A percentile compares a stretch with the other conserved stretches of the same genome.
phyloP scores from a whole-genome alignment of 2,113 vertebrate genomes.

The Bungarus multicinctus region DNA sequence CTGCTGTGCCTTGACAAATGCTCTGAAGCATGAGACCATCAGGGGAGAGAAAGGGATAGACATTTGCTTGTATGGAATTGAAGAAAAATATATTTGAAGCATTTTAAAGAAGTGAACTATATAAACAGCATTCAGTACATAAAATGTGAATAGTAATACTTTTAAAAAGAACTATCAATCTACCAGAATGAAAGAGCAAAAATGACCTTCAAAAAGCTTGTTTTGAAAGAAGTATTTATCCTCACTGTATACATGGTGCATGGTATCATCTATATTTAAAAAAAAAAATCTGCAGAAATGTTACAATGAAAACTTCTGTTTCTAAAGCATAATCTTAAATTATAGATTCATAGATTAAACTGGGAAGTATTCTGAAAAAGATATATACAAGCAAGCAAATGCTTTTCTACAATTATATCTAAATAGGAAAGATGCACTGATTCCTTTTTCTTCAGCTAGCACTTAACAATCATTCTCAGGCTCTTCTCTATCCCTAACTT shows the following conservation, averaged over 20 bases:
- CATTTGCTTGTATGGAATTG: no score
- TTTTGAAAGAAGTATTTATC: background rate
- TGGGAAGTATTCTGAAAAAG: background rate
- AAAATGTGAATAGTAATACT: no score
- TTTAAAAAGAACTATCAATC: background rate
- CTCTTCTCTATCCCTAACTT: background rate
- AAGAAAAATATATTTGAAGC: no score
- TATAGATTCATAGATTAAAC: background rate
- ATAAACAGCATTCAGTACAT: background rate
- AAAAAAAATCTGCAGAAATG: background rate
- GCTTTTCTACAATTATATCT: background rate
- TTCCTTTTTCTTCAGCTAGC: constrained; percentile 1
- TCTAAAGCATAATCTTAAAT: background rate
- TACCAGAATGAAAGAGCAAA: background rate
- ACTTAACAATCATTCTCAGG: background rate
- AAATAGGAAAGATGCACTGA: background rate
- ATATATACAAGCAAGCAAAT: background rate
- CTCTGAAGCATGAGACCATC: no score
- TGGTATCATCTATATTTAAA: no score
- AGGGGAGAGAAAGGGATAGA: no score
- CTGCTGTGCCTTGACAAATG: no score
- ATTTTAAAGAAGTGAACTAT: background rate
- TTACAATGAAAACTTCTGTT: background rate
- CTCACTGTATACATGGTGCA: background rate
- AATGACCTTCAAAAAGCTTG: background rate